Percentiles rank a stretch among this genome's conserved stretches.
phyloP scores from a whole-genome alignment of 2,113 vertebrate species.

The Sakesphorus luctuosus region DNA sequence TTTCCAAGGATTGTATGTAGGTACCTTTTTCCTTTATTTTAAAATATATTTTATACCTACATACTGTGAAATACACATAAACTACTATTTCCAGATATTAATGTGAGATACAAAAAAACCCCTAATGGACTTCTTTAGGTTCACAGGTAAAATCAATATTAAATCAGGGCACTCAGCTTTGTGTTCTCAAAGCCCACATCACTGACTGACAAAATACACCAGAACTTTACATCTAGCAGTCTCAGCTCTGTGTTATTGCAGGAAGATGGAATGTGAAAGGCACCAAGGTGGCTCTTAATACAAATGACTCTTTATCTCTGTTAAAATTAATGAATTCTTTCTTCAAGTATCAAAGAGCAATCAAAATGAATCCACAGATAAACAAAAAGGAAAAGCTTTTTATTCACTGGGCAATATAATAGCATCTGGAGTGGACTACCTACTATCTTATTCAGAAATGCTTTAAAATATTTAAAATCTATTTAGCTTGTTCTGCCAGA shows the following conservation, averaged over 20 bases:
- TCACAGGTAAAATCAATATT: neutral
- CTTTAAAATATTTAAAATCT: slow-evolving; percentile 50
- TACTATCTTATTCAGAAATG: neutral
- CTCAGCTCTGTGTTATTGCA: neutral
- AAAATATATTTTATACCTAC: neutral
- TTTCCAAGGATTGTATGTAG: neutral
- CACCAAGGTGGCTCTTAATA: neutral
- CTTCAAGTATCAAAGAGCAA: neutral
- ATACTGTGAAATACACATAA: neutral
- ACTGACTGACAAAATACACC: neutral
- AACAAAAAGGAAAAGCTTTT: neutral
- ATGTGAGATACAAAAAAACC: neutral
- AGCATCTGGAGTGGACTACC: neutral
- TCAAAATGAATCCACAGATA: neutral
- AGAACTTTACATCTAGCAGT: neutral
- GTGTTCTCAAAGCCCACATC: neutral
- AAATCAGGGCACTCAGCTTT: neutral
- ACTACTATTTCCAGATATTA: neutral
- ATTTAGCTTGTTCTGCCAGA: slow-evolving; percentile 4
- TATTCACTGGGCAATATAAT: neutral
- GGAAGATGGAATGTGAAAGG: neutral
- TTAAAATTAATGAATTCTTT: neutral
- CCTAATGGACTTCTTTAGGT: no score
- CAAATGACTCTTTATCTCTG: neutral
- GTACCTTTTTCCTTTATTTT: neutral